Evolutionary conservation across 2,113 vertebrate species (phyloP), one percentile per base, ranked within the genome.

Genomic region (Phaethornis superciliosus): DNA sequence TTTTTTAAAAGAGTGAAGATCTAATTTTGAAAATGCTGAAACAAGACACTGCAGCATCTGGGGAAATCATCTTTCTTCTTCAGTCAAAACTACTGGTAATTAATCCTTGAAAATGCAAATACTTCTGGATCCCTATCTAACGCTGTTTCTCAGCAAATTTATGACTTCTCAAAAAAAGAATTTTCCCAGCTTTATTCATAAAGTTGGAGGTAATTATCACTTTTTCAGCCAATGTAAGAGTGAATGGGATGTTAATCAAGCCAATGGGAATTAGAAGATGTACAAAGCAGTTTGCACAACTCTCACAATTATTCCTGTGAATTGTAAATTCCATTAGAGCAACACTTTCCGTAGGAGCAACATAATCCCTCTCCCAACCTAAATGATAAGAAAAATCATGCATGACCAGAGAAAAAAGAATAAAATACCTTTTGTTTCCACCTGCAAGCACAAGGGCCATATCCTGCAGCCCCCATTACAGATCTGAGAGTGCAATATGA

Each of bases 41-140:
- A 88, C 65, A 82, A 87, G 85, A 82, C n/a, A 56, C 56, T 63
- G 72, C 7, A 80, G 83, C 92, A 95, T 83, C 92, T 96, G 90
- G 88, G 83, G 95, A 96, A 94, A 94, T 88, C 37, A 93, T 90
- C 56, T 77, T 91, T 82, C 71, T 90, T 92, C 83, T 95, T 94
- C 92, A 94, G 83, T 86, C 88, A 94, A 84, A 96, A 94, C 78
- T 83, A 81, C 72, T 78, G 28, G 80, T 52, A 93, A 87, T 90
- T 80, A 72, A 92, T 68, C 64, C 80, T 75, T 88, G 56, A 95
- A 96, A 95, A 96, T 88, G 85, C 83, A 95, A 81, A 84, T 90
- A 70, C 24, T 92, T 96, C 77, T 88, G 72, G 72, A 90, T 92
- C 56, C 33, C 26, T 54, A 63, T 51, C 83, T 78, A 93, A 83